A percentile compares a stretch with the other conserved stretches of the same genome.
Evolutionary conservation across 2,113 vertebrate genomes (phyloP).

Genomic region (Candoia aspera): DNA sequence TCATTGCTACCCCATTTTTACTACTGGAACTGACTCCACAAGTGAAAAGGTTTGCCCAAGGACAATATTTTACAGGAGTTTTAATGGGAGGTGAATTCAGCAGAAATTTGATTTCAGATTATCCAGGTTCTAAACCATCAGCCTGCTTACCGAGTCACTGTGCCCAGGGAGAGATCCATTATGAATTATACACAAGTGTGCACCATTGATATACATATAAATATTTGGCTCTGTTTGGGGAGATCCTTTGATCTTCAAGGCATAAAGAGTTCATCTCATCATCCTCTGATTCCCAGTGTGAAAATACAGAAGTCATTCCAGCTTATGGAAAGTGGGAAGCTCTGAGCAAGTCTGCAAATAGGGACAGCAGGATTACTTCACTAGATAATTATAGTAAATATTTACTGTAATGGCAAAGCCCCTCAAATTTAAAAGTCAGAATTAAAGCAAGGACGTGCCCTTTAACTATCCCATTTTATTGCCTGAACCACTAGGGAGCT

Average conservation of each 20-base stretch:
- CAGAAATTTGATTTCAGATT: background rate
- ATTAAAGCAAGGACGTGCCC: slow-evolving; percentile 79
- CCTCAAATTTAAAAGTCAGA: slow-evolving; percentile 75
- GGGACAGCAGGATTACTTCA: slow-evolving; percentile 68
- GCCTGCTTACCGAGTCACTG: background rate
- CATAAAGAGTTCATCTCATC: slow-evolving; percentile 24
- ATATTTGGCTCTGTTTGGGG: background rate
- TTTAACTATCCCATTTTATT: slow-evolving; percentile 81
- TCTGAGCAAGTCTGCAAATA: slow-evolving; percentile 65
- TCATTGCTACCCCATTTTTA: background rate
- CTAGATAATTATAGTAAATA: slow-evolving; percentile 80
- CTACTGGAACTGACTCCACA: background rate
- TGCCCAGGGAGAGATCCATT: background rate
- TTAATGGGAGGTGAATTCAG: background rate
- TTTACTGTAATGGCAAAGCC: slow-evolving; percentile 72
- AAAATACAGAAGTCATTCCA: slow-evolving; percentile 35
- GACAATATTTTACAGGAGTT: background rate
- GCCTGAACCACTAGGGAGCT: slow-evolving; percentile 70
- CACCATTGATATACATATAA: background rate
- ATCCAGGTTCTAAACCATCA: background rate
- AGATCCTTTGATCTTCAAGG: background rate
- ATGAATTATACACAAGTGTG: background rate
- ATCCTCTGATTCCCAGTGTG: background rate
- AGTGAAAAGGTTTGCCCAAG: background rate
- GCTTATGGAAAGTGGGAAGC: slow-evolving; percentile 39